These are phyloP conservation scores for Scomberomorus guttatus DNA, from an alignment of 2,797 vertebrate genomes.

Conservation along the genomic window DNA sequence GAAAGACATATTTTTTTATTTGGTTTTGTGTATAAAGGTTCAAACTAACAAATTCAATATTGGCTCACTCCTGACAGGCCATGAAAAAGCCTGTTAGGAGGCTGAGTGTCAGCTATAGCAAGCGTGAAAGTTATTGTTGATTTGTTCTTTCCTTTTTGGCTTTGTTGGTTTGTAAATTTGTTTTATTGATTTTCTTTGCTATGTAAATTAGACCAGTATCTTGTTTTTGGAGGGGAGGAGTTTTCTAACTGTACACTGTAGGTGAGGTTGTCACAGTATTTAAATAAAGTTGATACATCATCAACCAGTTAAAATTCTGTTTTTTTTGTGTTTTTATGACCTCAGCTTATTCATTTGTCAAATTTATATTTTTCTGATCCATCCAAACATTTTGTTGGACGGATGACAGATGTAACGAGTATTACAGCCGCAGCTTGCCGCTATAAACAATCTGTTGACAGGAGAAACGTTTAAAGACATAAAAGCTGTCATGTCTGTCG, in stretches of 20 bases:
- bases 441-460: neutral
- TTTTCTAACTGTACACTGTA: conserved; percentile 87
- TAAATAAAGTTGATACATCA: conserved; percentile 86
- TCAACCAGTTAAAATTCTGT: conserved; percentile 55
- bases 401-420: no score
- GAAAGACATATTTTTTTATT: conserved; percentile 59
- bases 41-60: conserved; percentile 46
- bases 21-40: conserved; percentile 57
- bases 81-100: conserved; percentile 41
- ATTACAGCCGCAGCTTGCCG: neutral
- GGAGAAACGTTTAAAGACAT: neutral
- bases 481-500: neutral
- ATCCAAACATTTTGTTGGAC: no score
- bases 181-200: conserved; percentile 54
- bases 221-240: conserved; percentile 72
- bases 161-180: conserved; percentile 75
- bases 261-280: conserved; percentile 84
- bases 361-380: neutral
- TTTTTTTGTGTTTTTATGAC: neutral
- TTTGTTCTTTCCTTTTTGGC: conserved; percentile 39
- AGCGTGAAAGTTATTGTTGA: conserved; percentile 36
- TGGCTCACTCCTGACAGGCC: conserved; percentile 25
- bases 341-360: neutral
- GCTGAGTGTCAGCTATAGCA: conserved; percentile 28
- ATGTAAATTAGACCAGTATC: conserved; percentile 80